Conservation (phyloP, 2,797 vertebrate species). For the Rhinoraja longicauda region DNA sequence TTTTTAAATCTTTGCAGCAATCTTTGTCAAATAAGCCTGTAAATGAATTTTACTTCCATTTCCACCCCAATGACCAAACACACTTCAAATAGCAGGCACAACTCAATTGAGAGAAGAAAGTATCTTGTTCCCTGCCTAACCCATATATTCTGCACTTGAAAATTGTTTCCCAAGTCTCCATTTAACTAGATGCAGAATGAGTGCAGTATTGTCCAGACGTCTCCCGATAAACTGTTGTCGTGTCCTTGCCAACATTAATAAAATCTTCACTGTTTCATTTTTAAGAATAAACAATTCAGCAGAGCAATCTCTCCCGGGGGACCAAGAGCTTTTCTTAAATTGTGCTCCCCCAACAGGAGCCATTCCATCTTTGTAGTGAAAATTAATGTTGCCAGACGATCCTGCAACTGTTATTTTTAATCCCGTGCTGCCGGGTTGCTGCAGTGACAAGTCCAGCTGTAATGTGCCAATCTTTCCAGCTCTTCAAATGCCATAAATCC, state of each 20-base stretch:
- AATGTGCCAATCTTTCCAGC: conserved; percentile 48
- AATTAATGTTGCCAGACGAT: conserved; percentile 15
- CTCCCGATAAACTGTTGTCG: neutral
- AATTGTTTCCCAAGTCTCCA: neutral
- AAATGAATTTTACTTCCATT: neutral
- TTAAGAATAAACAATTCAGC: neutral
- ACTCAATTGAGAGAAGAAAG: neutral
- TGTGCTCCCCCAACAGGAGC: neutral
- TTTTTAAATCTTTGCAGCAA: neutral
- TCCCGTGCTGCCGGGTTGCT: conserved; percentile 25
- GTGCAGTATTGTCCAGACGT: neutral
- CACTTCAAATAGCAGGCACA: neutral
- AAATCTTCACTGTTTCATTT: neutral
- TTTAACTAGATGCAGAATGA: neutral
- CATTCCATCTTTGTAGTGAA: conserved; percentile 44
- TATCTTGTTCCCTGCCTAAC: neutral
- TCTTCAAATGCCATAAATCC: conserved; percentile 46
- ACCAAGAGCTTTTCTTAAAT: neutral
- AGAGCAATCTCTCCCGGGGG: neutral
- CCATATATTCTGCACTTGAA: neutral
- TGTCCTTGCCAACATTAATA: neutral
- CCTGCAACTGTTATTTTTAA: conserved; percentile 51
- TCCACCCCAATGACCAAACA: neutral
- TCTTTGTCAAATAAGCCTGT: neutral
- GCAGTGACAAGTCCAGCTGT: conserved; percentile 47